Base-by-base conservation (phyloP, 1,140 invertebrate genomes). In the Atta texana region DNA sequence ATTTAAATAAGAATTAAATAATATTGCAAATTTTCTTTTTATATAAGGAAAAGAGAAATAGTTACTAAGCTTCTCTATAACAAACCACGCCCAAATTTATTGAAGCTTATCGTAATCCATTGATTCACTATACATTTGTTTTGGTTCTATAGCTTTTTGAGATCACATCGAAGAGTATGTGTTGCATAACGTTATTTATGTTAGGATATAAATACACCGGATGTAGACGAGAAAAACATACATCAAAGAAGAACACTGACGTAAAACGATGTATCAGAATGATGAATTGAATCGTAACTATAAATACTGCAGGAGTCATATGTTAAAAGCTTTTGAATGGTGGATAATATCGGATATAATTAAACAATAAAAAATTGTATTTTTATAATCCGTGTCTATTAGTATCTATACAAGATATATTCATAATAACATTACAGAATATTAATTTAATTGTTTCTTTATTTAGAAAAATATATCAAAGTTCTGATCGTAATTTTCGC, bases 181-280 rank as follows among this genome's bases (percentile, higher is more conserved):
- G 78, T 91, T 91, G 77, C 82, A 85, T 72, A 89, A 91, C 55
- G 39, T 69, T 89, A 91, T 91, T 91, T 91, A 84, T 88, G 63
- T 88, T 87, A 12, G 68, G 85, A 63, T 89, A 91, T 89, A 91
- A 91, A 91, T 91, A 91, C 57, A 63, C 55, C 71, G 82, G 55
- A 87, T 77, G 86, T 28, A 44, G 8, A 34, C 55, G 24, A 34
- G 75, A 59, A 24, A 86, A 55, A 39, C 51, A 55, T 39, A 55
- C 77, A 68, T 90, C 72, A 84, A 87, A 84, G 49, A 18, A 44
- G 72, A 89, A 57, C 78, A 51, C n/a, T 55, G 39, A 16, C 66
- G 78, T 53, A 89, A 66, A 87, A 61, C 51, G 61, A 49, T 44
- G 77, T 88, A 85, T 88, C 63, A 53, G 21, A 80, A 53, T 68